These are phyloP conservation scores for Sebastiscus albofasciatus DNA, from an alignment of 2,797 vertebrate genomes.

Conservation along the genomic window DNA sequence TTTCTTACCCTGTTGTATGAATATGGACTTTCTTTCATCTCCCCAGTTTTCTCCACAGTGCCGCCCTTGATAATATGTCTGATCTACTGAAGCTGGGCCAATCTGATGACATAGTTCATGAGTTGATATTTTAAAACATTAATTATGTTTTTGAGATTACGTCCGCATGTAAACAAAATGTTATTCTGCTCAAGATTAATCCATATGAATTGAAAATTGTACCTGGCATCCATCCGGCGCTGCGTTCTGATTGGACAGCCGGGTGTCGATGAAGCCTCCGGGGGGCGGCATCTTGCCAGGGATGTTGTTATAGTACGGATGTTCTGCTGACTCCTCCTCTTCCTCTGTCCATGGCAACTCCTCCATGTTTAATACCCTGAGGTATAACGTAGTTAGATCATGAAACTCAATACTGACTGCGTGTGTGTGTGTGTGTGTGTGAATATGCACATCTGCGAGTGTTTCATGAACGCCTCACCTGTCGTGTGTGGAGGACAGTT, in stretches of 20 bases:
- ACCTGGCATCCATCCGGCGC: constrained; percentile 85
- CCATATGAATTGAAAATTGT: neutral
- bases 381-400: neutral
- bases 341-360: constrained; percentile 92
- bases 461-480: constrained; percentile 80
- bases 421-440: neutral
- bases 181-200: neutral
- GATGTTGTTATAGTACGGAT: constrained; percentile 95
- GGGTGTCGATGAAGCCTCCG: constrained; percentile 89
- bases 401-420: neutral
- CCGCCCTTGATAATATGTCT: constrained; percentile 95
- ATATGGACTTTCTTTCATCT: constrained; percentile 85
- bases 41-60: constrained; percentile 85
- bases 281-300: constrained; percentile 92
- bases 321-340: constrained; percentile 87
- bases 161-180: neutral
- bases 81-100: constrained; percentile 84
- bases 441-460: neutral
- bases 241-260: constrained; percentile 83
- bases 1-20: constrained; percentile 87
- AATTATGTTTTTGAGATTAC: neutral
- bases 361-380: constrained; percentile 93
- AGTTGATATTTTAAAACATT: neutral
- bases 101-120: constrained; percentile 75
- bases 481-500: constrained; percentile 89